phyloP scores from a whole-genome alignment of 1,140 invertebrate species.

The Gryllus bimaculatus region DNA sequence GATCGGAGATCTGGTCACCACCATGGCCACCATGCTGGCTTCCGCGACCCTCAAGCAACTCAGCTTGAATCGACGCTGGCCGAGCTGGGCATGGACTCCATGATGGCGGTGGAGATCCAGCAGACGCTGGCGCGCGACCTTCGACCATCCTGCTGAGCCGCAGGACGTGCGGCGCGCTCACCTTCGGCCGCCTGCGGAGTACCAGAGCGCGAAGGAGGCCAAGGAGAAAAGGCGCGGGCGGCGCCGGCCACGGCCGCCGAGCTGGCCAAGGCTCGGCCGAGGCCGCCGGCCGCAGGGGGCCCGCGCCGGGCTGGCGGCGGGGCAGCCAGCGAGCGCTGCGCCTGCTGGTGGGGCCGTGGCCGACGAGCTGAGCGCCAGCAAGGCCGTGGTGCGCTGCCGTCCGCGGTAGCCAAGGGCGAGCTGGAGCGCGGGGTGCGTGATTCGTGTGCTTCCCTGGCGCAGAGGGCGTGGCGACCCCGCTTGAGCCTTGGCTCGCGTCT shows the following conservation, averaged over 20 bases:
- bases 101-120: slow-evolving; percentile 78
- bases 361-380: too few species aligned
- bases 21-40: slow-evolving; percentile 20
- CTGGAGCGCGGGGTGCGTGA: neutral
- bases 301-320: too few species aligned
- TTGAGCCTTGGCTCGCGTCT: neutral
- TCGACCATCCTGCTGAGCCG: slow-evolving; percentile 63
- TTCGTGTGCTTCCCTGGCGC: neutral
- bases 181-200: slow-evolving; percentile 39
- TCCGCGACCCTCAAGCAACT: slow-evolving; percentile 45
- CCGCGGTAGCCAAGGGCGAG: too few species aligned
- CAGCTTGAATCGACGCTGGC: slow-evolving; percentile 57
- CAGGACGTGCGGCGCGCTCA: slow-evolving; percentile 63
- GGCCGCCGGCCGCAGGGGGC: too few species aligned
- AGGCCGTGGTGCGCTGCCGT: too few species aligned
- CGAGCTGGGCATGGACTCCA: slow-evolving; percentile 73
- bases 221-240: too few species aligned
- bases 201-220: too few species aligned
- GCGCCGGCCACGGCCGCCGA: neutral
- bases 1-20: neutral
- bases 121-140: slow-evolving; percentile 74
- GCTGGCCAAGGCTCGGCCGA: neutral
- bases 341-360: too few species aligned
- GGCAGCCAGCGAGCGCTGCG: too few species aligned
- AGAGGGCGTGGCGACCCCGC: neutral